These are phyloP conservation scores for Drosophila subobscura DNA, from an alignment of 1,140 invertebrate species.

Conservation along the genomic window DNA sequence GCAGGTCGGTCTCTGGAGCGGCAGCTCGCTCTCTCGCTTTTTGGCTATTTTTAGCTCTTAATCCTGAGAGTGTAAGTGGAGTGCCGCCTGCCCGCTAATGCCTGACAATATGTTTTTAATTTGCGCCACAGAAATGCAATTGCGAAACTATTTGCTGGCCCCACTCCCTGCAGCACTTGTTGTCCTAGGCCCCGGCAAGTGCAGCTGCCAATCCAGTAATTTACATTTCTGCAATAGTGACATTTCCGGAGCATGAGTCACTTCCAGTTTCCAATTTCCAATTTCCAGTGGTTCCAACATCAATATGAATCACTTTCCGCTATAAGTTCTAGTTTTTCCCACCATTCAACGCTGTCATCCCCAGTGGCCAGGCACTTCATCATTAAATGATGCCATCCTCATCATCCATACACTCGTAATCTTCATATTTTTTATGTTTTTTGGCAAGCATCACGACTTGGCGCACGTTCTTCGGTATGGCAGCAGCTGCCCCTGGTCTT, in stretches of 20 bases:
- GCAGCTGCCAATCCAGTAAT: conserved; percentile 1
- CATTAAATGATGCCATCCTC: conserved; percentile 53
- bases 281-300: neutral
- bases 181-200: conserved; percentile 30
- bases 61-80: conserved; percentile 29
- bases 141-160: conserved; percentile 51
- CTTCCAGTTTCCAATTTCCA: conserved; percentile 11
- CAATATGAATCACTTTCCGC: neutral
- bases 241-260: conserved; percentile 53
- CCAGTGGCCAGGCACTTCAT: conserved; percentile 38
- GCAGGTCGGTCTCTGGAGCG: conserved; percentile 27
- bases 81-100: conserved; percentile 27
- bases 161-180: conserved; percentile 1
- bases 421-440: conserved; percentile 63
- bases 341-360: neutral
- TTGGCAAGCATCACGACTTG: conserved; percentile 69
- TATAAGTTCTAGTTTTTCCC: no score
- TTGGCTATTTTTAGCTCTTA: conserved; percentile 60
- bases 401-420: conserved; percentile 64
- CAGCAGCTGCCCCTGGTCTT: neutral
- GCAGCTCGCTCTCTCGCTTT: conserved; percentile 53
- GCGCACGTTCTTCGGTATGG: conserved; percentile 63
- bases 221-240: conserved; percentile 17
- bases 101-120: conserved; percentile 80
- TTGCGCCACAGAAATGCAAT: conserved; percentile 64